Conservation (phyloP, 2,888 invertebrate genomes). For the Temnothorax ravouxi region DNA sequence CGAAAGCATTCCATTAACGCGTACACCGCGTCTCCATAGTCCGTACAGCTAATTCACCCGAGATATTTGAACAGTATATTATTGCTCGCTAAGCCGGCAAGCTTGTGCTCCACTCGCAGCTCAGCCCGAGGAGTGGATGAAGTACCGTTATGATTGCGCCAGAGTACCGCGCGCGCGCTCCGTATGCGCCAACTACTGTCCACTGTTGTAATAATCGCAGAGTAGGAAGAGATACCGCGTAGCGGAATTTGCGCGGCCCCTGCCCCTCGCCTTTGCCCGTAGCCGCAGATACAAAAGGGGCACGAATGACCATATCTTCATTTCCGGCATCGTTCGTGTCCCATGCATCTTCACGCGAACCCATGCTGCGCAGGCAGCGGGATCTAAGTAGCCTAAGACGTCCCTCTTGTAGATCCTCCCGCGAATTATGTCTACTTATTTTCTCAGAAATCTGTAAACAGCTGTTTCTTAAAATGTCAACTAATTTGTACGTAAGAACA, state of each 20-base stretch:
- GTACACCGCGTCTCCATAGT: constrained; percentile 2
- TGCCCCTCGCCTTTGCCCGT: constrained; percentile 34
- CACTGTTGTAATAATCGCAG: constrained; percentile 83
- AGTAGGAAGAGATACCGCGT: constrained; percentile 75
- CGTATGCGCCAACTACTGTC: constrained; percentile 73
- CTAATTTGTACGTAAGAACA: neutral
- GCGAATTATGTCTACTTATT: neutral
- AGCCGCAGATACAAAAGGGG: constrained; percentile 15
- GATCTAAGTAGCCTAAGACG: neutral
- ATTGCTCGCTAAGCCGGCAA: constrained; percentile 53
- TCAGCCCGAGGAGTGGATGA: constrained; percentile 79
- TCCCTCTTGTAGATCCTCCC: neutral
- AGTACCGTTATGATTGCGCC: constrained; percentile 84
- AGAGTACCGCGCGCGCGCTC: constrained; percentile 61
- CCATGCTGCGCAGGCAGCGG: neutral
- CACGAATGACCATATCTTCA: constrained; percentile 25
- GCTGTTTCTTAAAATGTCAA: neutral
- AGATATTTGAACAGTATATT: constrained; percentile 75
- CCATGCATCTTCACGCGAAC: constrained; percentile 23
- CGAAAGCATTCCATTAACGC: constrained; percentile 34
- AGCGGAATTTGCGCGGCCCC: constrained; percentile 67
- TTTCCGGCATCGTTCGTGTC: constrained; percentile 4
- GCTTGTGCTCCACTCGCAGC: constrained; percentile 49
- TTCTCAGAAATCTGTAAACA: neutral
- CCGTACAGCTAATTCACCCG: constrained; percentile 63